Evolutionary conservation across 1,140 invertebrate genomes (phyloP).

Genomic region (Aphis craccivora): DNA sequence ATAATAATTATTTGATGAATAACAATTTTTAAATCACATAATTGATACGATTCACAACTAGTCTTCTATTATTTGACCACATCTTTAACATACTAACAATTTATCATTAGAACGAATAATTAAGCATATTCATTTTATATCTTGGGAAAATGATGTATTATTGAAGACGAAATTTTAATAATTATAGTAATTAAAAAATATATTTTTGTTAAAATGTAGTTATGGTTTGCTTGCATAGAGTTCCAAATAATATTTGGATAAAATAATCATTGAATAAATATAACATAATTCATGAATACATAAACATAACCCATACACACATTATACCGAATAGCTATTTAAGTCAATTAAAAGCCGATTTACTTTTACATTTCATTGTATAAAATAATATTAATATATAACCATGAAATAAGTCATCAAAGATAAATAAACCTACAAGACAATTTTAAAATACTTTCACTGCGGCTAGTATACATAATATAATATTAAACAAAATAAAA

Average conservation of each 20-base stretch:
- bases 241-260: not conserved
- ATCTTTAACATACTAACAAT: not conserved
- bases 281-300: not conserved
- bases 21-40: not conserved
- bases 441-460: slow-evolving; percentile 30
- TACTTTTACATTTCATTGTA: not conserved
- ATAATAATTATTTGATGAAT: not conserved
- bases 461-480: not conserved
- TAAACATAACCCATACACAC: not conserved
- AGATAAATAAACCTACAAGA: not conserved
- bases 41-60: not conserved
- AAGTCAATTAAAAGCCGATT: not conserved
- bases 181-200: not conserved
- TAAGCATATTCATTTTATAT: not conserved
- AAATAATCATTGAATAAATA: not conserved
- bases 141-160: not conserved
- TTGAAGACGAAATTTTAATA: not conserved
- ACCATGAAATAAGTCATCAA: slow-evolving; percentile 6
- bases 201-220: not conserved
- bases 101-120: not conserved
- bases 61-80: not conserved
- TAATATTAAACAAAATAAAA: not conserved
- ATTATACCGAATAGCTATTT: not conserved
- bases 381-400: not conserved
- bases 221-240: not conserved